These are phyloP conservation scores for Epirrhoe tristata DNA, from an alignment of 2,888 invertebrate species.

Conservation along the genomic window DNA sequence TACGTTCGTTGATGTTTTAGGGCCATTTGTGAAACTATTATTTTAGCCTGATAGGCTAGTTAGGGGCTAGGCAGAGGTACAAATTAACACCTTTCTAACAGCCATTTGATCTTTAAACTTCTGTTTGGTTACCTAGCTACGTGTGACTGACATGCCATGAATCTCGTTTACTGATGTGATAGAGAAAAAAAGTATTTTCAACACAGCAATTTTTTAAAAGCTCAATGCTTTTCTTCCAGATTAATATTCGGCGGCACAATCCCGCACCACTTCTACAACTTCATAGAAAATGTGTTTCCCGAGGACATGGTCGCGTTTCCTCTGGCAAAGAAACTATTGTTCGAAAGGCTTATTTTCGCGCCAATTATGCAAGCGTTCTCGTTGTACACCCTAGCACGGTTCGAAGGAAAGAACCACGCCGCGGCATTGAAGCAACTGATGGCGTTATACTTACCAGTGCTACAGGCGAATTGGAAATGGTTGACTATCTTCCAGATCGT, in stretches of 20 bases:
- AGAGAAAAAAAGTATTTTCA: no score
- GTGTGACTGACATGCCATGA: no score
- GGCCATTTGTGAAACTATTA: no score
- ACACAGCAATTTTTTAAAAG: no score
- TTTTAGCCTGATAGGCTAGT: no score
- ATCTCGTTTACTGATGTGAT: no score
- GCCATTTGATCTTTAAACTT: no score
- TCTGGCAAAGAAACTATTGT: conserved; percentile 86
- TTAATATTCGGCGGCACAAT: conserved; percentile 92
- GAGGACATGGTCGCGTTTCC: conserved; percentile 84
- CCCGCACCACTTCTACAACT: conserved; percentile 91
- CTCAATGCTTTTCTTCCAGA: conserved; percentile 81
- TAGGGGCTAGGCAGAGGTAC: no score
- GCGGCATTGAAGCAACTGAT: conserved; percentile 87
- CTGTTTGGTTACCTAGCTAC: no score
- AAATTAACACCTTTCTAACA: no score
- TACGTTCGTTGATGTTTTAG: no score
- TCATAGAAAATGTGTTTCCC: conserved; percentile 86
- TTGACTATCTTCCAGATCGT: conserved; percentile 90
- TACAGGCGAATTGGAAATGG: conserved; percentile 91
- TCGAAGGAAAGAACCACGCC: conserved; percentile 91
- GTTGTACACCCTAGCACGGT: conserved; percentile 89
- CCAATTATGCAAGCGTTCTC: conserved; percentile 90
- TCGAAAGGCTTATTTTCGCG: conserved; percentile 90
- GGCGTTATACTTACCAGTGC: conserved; percentile 87